A percentile compares a stretch with the other conserved stretches of the same genome.
Evolutionary conservation across 2,888 invertebrate species (phyloP).

Genomic region (Tribolium freemani): DNA sequence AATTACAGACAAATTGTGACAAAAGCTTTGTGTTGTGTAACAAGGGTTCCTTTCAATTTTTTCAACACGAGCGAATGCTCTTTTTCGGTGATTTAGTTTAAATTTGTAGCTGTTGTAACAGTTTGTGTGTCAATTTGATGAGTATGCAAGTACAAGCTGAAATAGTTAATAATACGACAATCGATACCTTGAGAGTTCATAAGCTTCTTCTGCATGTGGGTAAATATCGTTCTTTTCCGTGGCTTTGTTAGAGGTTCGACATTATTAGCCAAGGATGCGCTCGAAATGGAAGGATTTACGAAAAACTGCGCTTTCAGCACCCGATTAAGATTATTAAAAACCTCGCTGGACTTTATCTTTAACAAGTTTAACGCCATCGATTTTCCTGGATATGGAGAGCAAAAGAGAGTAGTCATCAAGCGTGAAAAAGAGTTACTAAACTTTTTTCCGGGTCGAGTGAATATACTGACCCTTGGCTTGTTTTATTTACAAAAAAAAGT

Average conservation of each 20-base stretch:
- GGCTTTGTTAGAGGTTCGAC: conserved; percentile 4
- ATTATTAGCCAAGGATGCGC: conserved; percentile 48
- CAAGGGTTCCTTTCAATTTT: background rate
- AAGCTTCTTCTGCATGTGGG: conserved; percentile 41
- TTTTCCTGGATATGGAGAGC: conserved; percentile 44
- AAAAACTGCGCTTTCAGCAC: conserved; percentile 48
- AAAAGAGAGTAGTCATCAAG: conserved; percentile 57
- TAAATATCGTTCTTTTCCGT: conserved; percentile 44
- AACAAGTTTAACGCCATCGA: conserved; percentile 43
- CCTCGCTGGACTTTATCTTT: conserved; percentile 27
- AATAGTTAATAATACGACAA: conserved; percentile 46
- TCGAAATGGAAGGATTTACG: conserved; percentile 55
- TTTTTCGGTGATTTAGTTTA: background rate
- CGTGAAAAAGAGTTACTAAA: conserved; percentile 62
- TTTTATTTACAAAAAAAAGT: conserved; percentile 66
- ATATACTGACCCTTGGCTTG: conserved; percentile 68
- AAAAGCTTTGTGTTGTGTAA: conserved; percentile 14
- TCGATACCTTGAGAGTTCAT: conserved; percentile 47
- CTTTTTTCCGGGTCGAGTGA: conserved; percentile 64
- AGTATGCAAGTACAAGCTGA: background rate
- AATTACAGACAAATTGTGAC: conserved; percentile 17
- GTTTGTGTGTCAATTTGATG: background rate
- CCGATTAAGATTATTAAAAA: conserved; percentile 55
- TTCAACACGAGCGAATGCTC: background rate
- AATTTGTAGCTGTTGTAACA: background rate